Conservation (phyloP, 2,113 vertebrate genomes). For the Rissa tridactyla region DNA sequence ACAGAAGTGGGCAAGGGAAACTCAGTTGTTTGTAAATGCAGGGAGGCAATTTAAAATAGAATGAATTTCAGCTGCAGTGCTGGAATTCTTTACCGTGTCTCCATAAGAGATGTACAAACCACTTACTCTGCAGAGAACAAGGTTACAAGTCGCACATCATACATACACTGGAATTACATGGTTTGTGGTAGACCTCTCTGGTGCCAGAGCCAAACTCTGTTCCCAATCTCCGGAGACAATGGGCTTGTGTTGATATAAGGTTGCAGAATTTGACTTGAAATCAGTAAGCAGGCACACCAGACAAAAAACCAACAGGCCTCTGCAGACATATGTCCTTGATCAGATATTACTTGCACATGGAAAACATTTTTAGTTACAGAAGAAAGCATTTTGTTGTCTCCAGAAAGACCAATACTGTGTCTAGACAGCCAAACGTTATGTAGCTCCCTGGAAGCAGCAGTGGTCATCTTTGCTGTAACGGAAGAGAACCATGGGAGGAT, state of each 20-base stretch:
- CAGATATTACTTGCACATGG: conserved; percentile 41
- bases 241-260: conserved; percentile 2
- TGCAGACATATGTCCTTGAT: conserved; percentile 1
- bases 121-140: conserved; percentile 25
- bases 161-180: conserved; percentile 24
- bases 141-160: conserved; percentile 25
- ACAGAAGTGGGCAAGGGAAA: background rate
- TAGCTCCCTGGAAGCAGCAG: background rate
- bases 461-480: background rate
- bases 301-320: background rate
- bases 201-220: background rate
- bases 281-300: background rate
- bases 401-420: background rate
- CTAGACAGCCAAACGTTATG: conserved; percentile 14
- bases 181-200: conserved; percentile 37
- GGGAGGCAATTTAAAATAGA: background rate
- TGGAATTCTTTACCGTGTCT: background rate
- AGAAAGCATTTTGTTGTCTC: background rate
- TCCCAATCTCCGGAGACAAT: background rate
- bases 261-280: conserved; percentile 25
- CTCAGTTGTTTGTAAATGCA: conserved; percentile 43
- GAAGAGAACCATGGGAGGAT: background rate
- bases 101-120: conserved; percentile 18
- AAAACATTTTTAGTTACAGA: background rate
- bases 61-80: conserved; percentile 6